Evolutionary conservation across 1,140 invertebrate genomes (phyloP).

Genomic region (Papilio dardanus): DNA sequence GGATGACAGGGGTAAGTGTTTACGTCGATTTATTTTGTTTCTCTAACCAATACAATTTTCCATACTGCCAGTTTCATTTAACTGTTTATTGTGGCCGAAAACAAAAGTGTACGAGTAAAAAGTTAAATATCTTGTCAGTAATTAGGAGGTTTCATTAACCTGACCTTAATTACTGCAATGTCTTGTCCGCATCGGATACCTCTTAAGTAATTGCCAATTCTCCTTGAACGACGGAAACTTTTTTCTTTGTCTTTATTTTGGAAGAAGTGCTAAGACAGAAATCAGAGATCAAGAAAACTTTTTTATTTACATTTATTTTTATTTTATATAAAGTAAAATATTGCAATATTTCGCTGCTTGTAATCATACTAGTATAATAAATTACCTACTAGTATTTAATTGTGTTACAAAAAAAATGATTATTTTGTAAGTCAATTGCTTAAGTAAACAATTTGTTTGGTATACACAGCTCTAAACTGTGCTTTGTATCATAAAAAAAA

Average conservation of each 20-base stretch:
- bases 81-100: not conserved
- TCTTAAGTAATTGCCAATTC: conserved; percentile 24
- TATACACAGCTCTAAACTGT: too few species aligned
- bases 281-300: not conserved
- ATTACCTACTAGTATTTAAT: too few species aligned
- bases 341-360: too few species aligned
- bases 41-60: not conserved
- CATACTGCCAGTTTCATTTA: not conserved
- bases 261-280: conserved; percentile 13
- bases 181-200: conserved; percentile 17
- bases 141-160: conserved; percentile 11
- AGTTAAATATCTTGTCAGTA: conserved; percentile 14
- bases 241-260: conserved; percentile 11
- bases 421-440: too few species aligned
- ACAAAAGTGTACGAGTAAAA: not conserved
- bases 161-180: conserved; percentile 20
- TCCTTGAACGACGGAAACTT: conserved; percentile 13
- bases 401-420: too few species aligned
- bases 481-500: too few species aligned
- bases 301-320: not conserved
- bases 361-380: too few species aligned
- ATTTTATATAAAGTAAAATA: too few species aligned
- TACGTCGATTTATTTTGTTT: not conserved
- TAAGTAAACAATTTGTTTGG: too few species aligned
- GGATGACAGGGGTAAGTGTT: not conserved